These are phyloP conservation scores for Dynastes grantii DNA, from an alignment of 2,888 invertebrate genomes.

Conservation along the genomic window DNA sequence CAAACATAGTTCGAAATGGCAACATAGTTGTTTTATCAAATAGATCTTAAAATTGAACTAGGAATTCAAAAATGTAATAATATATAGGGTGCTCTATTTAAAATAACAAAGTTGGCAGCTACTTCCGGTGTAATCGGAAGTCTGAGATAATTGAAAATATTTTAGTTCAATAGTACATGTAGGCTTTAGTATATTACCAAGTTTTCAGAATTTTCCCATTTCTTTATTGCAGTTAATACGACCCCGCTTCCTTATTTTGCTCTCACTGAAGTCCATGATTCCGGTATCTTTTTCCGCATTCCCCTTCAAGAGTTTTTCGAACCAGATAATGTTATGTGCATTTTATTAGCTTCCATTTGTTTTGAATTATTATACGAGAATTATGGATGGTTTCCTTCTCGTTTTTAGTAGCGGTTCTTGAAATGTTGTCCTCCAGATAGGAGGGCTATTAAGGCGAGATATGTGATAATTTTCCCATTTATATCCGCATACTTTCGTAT, in stretches of 20 bases:
- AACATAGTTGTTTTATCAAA: too few species aligned
- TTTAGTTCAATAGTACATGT: too few species aligned
- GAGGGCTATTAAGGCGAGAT: conserved; percentile 48
- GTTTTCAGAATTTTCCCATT: too few species aligned
- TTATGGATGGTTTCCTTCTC: conserved; percentile 52
- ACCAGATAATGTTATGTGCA: conserved; percentile 49
- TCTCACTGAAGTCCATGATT: background rate
- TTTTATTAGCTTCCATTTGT: conserved; percentile 54
- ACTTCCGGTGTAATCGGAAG: too few species aligned
- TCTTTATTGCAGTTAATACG: background rate
- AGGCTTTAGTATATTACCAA: too few species aligned
- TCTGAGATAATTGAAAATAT: too few species aligned
- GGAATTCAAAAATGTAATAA: too few species aligned
- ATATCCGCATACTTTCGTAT: conserved; percentile 44
- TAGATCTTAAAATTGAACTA: too few species aligned
- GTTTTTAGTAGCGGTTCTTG: conserved; percentile 35
- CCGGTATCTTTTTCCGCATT: background rate
- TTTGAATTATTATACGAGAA: conserved; percentile 53
- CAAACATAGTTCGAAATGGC: too few species aligned
- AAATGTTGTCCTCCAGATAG: conserved; percentile 45
- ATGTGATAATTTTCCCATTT: conserved; percentile 53
- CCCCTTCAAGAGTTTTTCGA: conserved; percentile 44
- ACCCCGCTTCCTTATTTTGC: conserved; percentile 13
- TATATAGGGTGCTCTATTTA: too few species aligned
- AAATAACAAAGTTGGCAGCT: too few species aligned